Percentiles rank a stretch among this genome's conserved stretches.
phyloP scores from a whole-genome alignment of 2,113 vertebrate genomes.

The Aspidoscelis tigris region DNA sequence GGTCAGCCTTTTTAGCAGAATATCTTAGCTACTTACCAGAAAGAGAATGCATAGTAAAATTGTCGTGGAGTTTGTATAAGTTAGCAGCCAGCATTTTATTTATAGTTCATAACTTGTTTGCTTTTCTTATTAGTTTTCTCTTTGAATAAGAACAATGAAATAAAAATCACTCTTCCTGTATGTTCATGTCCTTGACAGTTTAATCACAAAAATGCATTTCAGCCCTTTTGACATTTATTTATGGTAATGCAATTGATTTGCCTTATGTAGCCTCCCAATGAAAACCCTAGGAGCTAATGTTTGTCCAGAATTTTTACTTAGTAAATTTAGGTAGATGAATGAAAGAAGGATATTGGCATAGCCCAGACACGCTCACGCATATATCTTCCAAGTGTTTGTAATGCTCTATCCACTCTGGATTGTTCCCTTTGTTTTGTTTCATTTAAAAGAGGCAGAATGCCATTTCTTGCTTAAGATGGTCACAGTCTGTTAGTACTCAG shows the following conservation, averaged over 20 bases:
- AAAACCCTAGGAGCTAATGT: conserved; percentile 39
- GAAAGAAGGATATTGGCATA: conserved; percentile 1
- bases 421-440: neutral
- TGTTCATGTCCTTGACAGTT: conserved; percentile 70
- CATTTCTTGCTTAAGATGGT: conserved; percentile 24
- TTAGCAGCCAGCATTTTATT: conserved; percentile 22
- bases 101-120: neutral
- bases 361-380: conserved; percentile 29
- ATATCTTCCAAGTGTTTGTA: conserved; percentile 5
- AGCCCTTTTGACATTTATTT: conserved; percentile 72
- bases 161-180: conserved; percentile 53
- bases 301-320: conserved; percentile 35
- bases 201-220: conserved; percentile 71
- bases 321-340: conserved; percentile 50
- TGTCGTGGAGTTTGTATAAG: conserved; percentile 9
- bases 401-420: neutral
- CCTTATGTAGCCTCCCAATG: conserved; percentile 57
- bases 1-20: conserved; percentile 7
- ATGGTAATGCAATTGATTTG: conserved; percentile 71
- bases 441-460: conserved; percentile 4
- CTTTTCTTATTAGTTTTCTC: conserved; percentile 42
- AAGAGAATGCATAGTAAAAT: neutral
- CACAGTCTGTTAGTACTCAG: conserved; percentile 1
- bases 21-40: conserved; percentile 26
- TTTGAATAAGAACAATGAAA: conserved; percentile 34